Evolutionary conservation across 2,888 invertebrate species (phyloP).

Genomic region (Habrosyne pyritoides): DNA sequence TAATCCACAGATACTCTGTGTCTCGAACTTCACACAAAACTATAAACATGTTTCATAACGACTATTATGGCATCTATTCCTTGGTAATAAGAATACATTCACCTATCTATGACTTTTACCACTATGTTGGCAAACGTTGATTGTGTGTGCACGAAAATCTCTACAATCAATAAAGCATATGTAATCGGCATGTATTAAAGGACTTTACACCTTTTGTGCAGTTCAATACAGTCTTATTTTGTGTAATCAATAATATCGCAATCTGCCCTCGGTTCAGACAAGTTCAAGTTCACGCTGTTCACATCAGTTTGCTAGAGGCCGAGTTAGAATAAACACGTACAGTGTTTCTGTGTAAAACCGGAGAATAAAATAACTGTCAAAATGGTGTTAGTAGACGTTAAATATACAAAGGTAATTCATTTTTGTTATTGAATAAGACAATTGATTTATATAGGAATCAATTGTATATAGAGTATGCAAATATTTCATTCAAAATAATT

Average conservation of each 20-base stretch:
- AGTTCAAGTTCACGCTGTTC: constrained; percentile 7
- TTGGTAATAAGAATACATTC: not conserved
- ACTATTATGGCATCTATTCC: not conserved
- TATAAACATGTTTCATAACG: not conserved
- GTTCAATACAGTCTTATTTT: not conserved
- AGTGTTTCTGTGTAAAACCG: constrained; percentile 1
- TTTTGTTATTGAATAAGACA: not conserved
- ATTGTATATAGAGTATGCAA: not conserved
- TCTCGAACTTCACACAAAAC: too few species aligned
- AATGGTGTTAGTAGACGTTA: constrained; percentile 80
- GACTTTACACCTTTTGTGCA: not conserved
- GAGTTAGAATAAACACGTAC: constrained; percentile 25
- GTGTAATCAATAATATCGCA: not conserved
- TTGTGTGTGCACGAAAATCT: not conserved
- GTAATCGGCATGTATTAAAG: not conserved
- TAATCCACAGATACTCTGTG: too few species aligned
- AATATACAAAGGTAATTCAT: constrained; percentile 77
- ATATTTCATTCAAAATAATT: not conserved
- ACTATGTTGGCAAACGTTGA: not conserved
- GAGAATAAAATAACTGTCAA: constrained; percentile 28
- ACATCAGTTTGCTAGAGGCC: constrained; percentile 37
- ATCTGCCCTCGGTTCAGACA: not conserved
- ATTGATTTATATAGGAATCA: not conserved
- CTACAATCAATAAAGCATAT: not conserved
- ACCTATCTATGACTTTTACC: not conserved